Conservation (phyloP, 2,888 invertebrate genomes). For the Ophion obscuratus region DNA sequence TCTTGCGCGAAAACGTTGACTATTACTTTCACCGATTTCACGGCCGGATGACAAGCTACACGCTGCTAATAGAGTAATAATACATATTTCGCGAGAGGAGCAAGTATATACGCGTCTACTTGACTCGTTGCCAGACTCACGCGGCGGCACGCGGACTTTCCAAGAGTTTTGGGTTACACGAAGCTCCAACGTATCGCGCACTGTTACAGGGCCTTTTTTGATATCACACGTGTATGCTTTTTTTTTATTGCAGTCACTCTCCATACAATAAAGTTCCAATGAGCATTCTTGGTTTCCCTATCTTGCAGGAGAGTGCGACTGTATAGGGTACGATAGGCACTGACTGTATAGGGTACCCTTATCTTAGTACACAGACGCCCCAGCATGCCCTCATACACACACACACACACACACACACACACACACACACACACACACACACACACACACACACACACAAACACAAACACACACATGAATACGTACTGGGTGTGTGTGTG, state of each 20-base stretch:
- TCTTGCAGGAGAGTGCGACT: slow-evolving; percentile 4
- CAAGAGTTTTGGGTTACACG: slow-evolving; percentile 20
- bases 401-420: too few species aligned
- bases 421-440: too few species aligned
- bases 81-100: slow-evolving; percentile 46
- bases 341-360: slow-evolving; percentile 2
- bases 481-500: too few species aligned
- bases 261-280: slow-evolving; percentile 41
- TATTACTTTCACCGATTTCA: slow-evolving; percentile 83
- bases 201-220: neutral
- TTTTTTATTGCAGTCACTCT: slow-evolving; percentile 31
- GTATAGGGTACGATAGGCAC: slow-evolving; percentile 14
- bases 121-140: slow-evolving; percentile 30
- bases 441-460: too few species aligned
- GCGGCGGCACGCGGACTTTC: slow-evolving; percentile 9
- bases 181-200: neutral
- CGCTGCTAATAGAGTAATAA: slow-evolving; percentile 77
- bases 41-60: slow-evolving; percentile 82
- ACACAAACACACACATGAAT: too few species aligned
- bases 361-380: neutral
- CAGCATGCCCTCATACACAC: neutral
- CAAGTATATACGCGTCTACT: slow-evolving; percentile 71
- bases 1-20: slow-evolving; percentile 48
- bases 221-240: slow-evolving; percentile 1
- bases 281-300: slow-evolving; percentile 25